These are phyloP conservation scores for Scaeva pyrastri DNA, from an alignment of 2,888 invertebrate genomes.

Conservation along the genomic window DNA sequence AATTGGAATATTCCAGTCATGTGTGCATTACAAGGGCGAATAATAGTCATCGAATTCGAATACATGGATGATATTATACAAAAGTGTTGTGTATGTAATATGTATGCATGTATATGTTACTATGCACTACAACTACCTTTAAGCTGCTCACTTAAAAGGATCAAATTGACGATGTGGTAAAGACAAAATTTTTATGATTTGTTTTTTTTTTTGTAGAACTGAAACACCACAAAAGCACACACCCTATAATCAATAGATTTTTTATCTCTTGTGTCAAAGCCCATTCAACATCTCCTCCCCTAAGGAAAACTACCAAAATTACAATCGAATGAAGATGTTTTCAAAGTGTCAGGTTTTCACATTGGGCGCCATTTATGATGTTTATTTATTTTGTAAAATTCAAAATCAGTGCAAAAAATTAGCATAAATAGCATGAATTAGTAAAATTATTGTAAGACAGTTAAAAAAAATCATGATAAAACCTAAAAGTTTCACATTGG, in stretches of 20 bases:
- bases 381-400: no score
- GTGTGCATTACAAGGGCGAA: constrained; percentile 29
- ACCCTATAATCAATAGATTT: neutral
- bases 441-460: no score
- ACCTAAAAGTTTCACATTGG: neutral
- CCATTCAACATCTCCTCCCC: no score
- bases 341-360: no score
- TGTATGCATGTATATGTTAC: no score
- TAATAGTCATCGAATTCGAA: constrained; percentile 11
- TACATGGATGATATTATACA: neutral
- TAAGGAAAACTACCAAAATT: no score
- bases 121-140: neutral
- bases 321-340: no score
- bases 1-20: constrained; percentile 27
- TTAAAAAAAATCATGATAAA: neutral
- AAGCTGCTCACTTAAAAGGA: neutral
- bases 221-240: neutral
- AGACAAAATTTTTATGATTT: no score
- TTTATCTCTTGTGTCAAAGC: neutral
- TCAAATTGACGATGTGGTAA: constrained; percentile 10
- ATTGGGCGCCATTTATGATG: neutral
- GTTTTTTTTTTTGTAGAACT: neutral
- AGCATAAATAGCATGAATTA: no score
- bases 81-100: no score
- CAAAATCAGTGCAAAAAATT: no score